Evolutionary conservation across 92 coral and sea anemone species (phyloP), one percentile per base, ranked within the genome.

Genomic region (Pocillopora meandrina): DNA sequence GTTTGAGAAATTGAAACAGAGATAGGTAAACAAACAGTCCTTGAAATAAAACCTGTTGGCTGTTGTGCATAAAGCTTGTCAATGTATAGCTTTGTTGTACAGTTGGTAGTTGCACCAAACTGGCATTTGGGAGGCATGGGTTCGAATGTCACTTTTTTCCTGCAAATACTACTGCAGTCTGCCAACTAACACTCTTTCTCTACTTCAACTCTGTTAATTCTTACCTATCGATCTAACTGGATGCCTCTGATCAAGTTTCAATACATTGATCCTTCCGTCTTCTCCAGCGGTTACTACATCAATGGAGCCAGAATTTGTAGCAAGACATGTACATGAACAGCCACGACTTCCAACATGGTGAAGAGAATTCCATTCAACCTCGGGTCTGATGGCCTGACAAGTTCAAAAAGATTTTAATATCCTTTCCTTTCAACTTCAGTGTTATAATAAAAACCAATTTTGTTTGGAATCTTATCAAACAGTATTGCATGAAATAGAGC

Each of bases 161-260:
- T 26, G 31, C 31, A 26, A 26, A 26, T 26, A 26, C 31, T 26
- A 26, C 31, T 26, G 31, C 0, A 26, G 31, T 26, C 31, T 26
- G 0, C 31, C 31, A 26, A 26, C 31, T 26, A 26, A 26, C 0
- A 26, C 31, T 26, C 31, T 26, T 0, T 26, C 31, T 26, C 31
- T 0, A 26, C 31, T 26, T 26, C 31, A 26, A 26, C 31, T 26
- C 31, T 26, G n/a, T 14, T 10, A 20, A 36, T 75, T 60, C 90
- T 15, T 86, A 97, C 99, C 99, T 85, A 94, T 89, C n/a, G 89
- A 91, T 91, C 96, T 91, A n/a, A 95, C 90, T 68, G 98, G 97
- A 75, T 89, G 90, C 26, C 82, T 80, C 35, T 92, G 95, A 21
- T 91, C 98, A 66, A 92, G 73, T 74, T 90, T 78, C 33, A 97